Conservation (phyloP, 2,797 vertebrate genomes). For the Podarcis lilfordi region DNA sequence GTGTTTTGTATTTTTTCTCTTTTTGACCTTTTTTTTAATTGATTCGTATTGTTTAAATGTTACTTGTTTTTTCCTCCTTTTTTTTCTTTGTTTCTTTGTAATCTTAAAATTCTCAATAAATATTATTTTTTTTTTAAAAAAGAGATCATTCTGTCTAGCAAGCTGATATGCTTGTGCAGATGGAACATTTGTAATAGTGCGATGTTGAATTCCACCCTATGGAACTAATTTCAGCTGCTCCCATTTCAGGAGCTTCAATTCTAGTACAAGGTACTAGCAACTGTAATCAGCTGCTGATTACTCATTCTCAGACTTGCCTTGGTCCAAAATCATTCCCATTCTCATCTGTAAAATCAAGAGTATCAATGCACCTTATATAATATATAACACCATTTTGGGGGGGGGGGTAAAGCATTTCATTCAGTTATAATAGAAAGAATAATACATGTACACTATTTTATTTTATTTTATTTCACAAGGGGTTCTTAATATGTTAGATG, state of each 20-base stretch:
- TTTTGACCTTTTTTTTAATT: no score
- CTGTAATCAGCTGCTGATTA: not conserved
- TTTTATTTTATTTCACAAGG: not conserved
- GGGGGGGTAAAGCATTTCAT: no score
- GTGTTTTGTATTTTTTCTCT: no score
- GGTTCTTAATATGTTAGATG: not conserved
- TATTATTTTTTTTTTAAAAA: no score
- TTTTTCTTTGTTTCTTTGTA: no score
- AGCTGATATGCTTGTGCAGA: no score
- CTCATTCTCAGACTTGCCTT: not conserved
- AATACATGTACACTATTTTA: slow-evolving; percentile 1
- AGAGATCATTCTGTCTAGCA: no score
- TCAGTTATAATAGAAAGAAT: not conserved
- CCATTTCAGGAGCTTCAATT: not conserved
- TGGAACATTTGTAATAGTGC: no score
- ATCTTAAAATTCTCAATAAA: no score
- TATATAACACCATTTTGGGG: not conserved
- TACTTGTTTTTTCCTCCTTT: no score
- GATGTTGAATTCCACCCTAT: not conserved
- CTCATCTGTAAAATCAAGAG: not conserved
- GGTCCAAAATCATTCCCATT: not conserved
- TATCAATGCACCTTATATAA: not conserved
- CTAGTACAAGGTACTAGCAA: not conserved
- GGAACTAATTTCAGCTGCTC: not conserved
- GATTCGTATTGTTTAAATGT: no score